Evolutionary conservation across 1,140 invertebrate species (phyloP).

Genomic region (Dolichoris vasculosae): DNA sequence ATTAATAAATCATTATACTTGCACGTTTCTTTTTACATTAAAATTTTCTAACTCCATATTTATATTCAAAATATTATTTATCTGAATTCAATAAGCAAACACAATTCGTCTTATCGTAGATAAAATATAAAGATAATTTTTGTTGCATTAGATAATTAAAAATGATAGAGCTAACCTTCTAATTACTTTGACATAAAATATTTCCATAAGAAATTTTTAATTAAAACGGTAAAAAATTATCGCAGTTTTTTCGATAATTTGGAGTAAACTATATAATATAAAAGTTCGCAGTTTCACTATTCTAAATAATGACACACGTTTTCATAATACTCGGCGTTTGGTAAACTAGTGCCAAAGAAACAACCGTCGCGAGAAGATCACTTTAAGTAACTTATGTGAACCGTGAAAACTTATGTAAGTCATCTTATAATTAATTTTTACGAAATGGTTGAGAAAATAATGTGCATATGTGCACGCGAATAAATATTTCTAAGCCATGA

Average conservation of each 20-base stretch:
- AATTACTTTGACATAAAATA: too few species aligned
- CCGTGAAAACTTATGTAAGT: neutral
- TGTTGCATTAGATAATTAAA: too few species aligned
- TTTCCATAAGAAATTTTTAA: too few species aligned
- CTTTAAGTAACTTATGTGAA: neutral
- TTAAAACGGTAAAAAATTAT: neutral
- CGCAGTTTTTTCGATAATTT: too few species aligned
- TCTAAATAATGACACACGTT: neutral
- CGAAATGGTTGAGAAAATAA: neutral
- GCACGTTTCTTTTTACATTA: too few species aligned
- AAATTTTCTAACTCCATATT: too few species aligned
- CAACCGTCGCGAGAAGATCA: constrained; percentile 33
- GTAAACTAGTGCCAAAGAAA: constrained; percentile 36
- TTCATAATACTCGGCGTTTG: constrained; percentile 3
- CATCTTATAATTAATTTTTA: neutral
- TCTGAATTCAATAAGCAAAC: too few species aligned
- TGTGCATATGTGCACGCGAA: neutral
- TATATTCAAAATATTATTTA: too few species aligned
- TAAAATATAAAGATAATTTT: too few species aligned
- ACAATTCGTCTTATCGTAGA: too few species aligned
- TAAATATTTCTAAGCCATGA: neutral
- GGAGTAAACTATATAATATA: neutral
- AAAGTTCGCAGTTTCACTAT: constrained; percentile 18
- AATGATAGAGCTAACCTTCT: too few species aligned
- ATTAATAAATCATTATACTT: neutral